Conservation (phyloP, 2,797 vertebrate genomes). For the Trachops cirrhosus region DNA sequence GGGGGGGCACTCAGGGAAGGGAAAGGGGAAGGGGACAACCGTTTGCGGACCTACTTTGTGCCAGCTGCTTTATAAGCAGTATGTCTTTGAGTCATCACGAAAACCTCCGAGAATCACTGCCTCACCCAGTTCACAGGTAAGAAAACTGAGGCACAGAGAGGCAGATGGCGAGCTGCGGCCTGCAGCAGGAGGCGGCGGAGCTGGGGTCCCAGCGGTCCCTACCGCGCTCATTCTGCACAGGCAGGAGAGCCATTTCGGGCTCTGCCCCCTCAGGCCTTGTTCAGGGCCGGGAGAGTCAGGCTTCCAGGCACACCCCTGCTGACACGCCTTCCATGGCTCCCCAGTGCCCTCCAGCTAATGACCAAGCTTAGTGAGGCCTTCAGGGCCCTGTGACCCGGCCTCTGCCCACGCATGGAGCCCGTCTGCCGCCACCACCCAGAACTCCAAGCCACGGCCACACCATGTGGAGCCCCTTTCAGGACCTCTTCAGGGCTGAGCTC, state of each 20-base stretch:
- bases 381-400: background rate
- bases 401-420: background rate
- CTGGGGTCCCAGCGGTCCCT: background rate
- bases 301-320: background rate
- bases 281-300: background rate
- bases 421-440: fast-evolving
- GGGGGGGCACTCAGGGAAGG: background rate
- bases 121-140: background rate
- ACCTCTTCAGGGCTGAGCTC: no score
- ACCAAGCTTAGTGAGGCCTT: background rate
- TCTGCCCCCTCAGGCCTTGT: background rate
- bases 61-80: background rate
- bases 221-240: background rate
- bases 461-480: fast-evolving
- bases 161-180: background rate
- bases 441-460: background rate
- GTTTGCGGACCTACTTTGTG: background rate
- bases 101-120: background rate
- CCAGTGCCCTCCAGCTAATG: background rate
- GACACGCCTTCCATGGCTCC: background rate
- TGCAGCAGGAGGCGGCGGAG: background rate
- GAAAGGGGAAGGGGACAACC: background rate
- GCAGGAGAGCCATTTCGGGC: background rate
- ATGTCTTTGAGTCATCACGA: background rate
- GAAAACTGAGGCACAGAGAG: background rate